Conservation (phyloP, 2,797 vertebrate species). For the Spinus olivaceus region DNA sequence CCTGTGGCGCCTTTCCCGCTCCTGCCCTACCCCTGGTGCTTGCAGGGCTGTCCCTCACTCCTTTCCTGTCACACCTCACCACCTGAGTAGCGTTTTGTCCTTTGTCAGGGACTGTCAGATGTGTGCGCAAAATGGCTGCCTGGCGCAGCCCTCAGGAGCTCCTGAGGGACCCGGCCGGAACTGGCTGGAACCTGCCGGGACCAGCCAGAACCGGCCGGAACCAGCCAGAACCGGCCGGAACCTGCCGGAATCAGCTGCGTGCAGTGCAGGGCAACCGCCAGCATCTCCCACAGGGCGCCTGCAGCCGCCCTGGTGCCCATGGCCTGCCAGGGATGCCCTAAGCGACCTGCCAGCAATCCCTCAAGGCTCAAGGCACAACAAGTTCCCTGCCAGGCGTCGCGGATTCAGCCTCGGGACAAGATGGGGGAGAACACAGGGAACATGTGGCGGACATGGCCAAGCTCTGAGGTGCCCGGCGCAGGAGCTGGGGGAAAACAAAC, state of each 20-base stretch:
- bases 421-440: background rate
- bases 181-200: rapidly evolving
- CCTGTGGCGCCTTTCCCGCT: rapidly evolving
- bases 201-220: rapidly evolving
- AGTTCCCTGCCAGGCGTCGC: rapidly evolving
- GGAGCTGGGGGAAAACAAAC: background rate
- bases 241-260: rapidly evolving
- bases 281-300: rapidly evolving
- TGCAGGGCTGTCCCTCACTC: rapidly evolving
- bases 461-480: rapidly evolving
- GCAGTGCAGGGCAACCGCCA: rapidly evolving
- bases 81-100: rapidly evolving
- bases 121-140: rapidly evolving
- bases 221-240: rapidly evolving
- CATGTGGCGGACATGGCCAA: rapidly evolving
- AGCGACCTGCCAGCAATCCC: rapidly evolving
- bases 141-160: background rate
- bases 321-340: rapidly evolving
- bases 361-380: rapidly evolving
- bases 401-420: background rate
- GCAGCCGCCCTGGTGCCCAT: rapidly evolving
- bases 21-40: background rate
- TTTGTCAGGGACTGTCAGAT: background rate
- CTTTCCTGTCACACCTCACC: background rate
- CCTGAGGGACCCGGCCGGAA: rapidly evolving